Conservation (phyloP, 53 echinoderm and acorn worm species). For the Antedon mediterranea region DNA sequence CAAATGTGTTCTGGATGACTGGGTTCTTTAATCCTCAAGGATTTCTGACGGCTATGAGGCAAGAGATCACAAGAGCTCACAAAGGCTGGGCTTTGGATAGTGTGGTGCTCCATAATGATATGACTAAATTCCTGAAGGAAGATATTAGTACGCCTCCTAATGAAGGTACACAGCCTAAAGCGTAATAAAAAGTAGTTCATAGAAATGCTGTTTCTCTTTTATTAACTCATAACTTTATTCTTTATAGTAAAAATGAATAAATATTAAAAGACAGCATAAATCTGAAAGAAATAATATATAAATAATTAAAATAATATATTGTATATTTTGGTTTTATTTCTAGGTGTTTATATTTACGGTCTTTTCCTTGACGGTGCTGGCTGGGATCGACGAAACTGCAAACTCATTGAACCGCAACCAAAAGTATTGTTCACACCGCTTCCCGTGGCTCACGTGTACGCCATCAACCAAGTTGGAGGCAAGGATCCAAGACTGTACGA, state of each 20-base stretch:
- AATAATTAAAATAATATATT: background rate
- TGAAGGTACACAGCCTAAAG: slow-evolving; percentile 89
- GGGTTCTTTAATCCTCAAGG: slow-evolving; percentile 99
- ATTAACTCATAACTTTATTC: no score
- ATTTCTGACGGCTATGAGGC: slow-evolving; percentile 95
- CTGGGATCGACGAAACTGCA: slow-evolving; percentile 94
- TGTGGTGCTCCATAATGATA: slow-evolving; percentile 90
- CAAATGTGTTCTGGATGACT: slow-evolving; percentile 99
- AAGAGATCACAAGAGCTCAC: slow-evolving; percentile 94
- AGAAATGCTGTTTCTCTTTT: no score
- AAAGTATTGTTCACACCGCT: slow-evolving; percentile 92
- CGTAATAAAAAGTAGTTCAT: no score
- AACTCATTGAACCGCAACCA: slow-evolving; percentile 77
- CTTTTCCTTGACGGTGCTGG: slow-evolving; percentile 88
- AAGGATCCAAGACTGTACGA: slow-evolving; percentile 80
- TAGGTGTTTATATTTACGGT: slow-evolving; percentile 80
- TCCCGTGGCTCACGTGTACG: slow-evolving; percentile 88
- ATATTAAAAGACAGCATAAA: no score
- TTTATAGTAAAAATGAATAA: no score
- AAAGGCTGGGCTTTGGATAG: slow-evolving; percentile 98
- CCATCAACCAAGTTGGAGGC: slow-evolving; percentile 60
- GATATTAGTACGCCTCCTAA: slow-evolving; percentile 60
- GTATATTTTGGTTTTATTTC: slow-evolving; percentile 2
- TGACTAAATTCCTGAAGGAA: slow-evolving; percentile 76
- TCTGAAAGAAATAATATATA: no score